These are phyloP conservation scores for Agrotis ipsilon DNA, from an alignment of 2,888 invertebrate species.

Conservation along the genomic window DNA sequence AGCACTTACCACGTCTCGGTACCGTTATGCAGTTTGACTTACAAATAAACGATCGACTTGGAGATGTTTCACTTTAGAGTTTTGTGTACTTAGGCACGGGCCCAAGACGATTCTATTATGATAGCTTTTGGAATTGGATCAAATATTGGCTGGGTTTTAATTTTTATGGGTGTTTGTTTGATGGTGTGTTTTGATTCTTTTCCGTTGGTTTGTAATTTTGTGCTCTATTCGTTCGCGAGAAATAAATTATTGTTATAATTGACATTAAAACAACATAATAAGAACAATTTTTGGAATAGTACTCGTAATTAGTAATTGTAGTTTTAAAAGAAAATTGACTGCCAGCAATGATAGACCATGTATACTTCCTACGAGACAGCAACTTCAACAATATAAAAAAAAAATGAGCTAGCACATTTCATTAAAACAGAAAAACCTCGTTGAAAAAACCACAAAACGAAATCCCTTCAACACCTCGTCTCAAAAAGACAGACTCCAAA, in stretches of 20 bases:
- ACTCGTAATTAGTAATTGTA: too few relatives aligned
- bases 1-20: slow-evolving; percentile 82
- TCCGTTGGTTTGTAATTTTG: background rate
- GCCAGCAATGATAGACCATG: too few relatives aligned
- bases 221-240: background rate
- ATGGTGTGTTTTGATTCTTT: slow-evolving; percentile 7
- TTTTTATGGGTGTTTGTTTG: slow-evolving; percentile 19
- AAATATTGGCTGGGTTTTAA: slow-evolving; percentile 57
- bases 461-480: background rate
- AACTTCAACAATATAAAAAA: too few relatives aligned
- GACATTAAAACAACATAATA: too few relatives aligned
- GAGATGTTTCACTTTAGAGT: slow-evolving; percentile 82
- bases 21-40: slow-evolving; percentile 86
- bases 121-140: slow-evolving; percentile 65
- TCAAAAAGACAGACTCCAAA: background rate
- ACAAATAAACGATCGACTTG: slow-evolving; percentile 83
- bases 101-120: slow-evolving; percentile 61
- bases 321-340: too few relatives aligned
- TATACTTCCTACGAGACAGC: too few relatives aligned
- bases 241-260: background rate
- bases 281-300: too few relatives aligned
- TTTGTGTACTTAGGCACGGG: slow-evolving; percentile 61
- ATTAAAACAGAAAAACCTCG: too few relatives aligned
- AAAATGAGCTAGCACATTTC: too few relatives aligned
- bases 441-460: background rate